Base-by-base conservation (phyloP, 37 sponge, comb jelly and placozoan species). In the Diacarnus erythraeanus region DNA sequence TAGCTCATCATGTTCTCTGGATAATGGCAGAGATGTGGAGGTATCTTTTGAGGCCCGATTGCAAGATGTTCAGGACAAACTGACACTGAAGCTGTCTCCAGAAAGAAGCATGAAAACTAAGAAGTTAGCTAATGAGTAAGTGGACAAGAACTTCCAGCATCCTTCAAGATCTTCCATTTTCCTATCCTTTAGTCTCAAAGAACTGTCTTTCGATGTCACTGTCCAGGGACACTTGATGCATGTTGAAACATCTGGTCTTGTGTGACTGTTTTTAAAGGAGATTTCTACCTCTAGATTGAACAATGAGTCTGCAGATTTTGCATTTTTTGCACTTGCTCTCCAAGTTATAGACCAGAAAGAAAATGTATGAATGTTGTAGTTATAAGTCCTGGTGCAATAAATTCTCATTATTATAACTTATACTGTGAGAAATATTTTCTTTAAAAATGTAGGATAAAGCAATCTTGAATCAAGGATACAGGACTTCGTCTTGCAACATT, bases 61-160 rank as follows among this genome's bases (percentile, higher is more conserved):
- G 71, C 71, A 71, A 40, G 71, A 33, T 3, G 22, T 71, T 22
- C 21, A 41, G 21, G 71, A 71, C 26, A 71, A n/a, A 40, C 21
- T 71, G 21, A 4, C 71, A 12, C 3, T n/a, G 42, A 71, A 12
- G 26, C 71, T 71, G 9, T 18, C 66, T 31, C 2, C 34, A 8
- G 42, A 71, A 40, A 6, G 17, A 26, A 71, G 41, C 26, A 42
- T 37, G 42, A 42, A 71, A 1, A n/a, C 25, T 4, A 71, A 71
- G 42, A 71, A 26, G 25, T 3, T 71, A 40, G 71, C 71, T 23
- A 3, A 22, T 8, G 71, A 71, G 71, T 71, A 26, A 71, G 71
- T 71, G 41, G 36, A 6, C 23, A 36, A 26, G 71, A 6, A 15
- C 51, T 12, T 12, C 12, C 51, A 15, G 10, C 12, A 12, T 15